Percentiles rank a stretch among this genome's conserved stretches.
Conservation (phyloP, 2,888 invertebrate genomes). For the Thecocarcelia acutangulata region DNA sequence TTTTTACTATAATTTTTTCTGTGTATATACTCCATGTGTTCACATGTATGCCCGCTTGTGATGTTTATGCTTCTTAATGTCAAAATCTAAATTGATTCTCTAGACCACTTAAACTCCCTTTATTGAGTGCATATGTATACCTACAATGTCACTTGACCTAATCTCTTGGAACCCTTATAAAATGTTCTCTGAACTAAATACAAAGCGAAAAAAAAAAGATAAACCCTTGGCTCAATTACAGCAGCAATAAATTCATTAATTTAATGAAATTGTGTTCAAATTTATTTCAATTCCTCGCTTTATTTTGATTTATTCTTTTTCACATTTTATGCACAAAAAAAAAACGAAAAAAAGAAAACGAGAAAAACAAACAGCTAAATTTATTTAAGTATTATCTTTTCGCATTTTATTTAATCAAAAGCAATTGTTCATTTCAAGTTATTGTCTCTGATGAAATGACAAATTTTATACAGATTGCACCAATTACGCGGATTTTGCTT, state of each 20-base stretch:
- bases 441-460: conserved; percentile 60
- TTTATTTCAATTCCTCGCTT: conserved; percentile 55
- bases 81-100: conserved; percentile 59
- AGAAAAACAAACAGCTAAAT: conserved; percentile 27
- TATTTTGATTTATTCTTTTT: conserved; percentile 52
- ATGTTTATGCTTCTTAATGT: background rate
- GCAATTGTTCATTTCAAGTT: conserved; percentile 72
- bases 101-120: conserved; percentile 66
- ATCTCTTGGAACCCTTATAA: conserved; percentile 56
- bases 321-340: background rate
- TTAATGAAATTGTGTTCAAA: conserved; percentile 69
- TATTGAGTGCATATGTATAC: background rate
- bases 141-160: conserved; percentile 58
- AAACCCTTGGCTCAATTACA: conserved; percentile 59
- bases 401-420: conserved; percentile 70
- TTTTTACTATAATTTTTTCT: too few species aligned
- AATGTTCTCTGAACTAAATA: background rate
- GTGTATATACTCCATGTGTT: too few species aligned
- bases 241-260: conserved; percentile 59
- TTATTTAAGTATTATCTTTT: conserved; percentile 40
- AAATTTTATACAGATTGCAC: conserved; percentile 56
- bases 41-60: background rate
- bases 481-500: conserved; percentile 49
- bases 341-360: background rate
- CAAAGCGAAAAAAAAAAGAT: background rate